Conservation (phyloP, 2,888 invertebrate genomes). For the Gastracanthus pulcherrimus region DNA sequence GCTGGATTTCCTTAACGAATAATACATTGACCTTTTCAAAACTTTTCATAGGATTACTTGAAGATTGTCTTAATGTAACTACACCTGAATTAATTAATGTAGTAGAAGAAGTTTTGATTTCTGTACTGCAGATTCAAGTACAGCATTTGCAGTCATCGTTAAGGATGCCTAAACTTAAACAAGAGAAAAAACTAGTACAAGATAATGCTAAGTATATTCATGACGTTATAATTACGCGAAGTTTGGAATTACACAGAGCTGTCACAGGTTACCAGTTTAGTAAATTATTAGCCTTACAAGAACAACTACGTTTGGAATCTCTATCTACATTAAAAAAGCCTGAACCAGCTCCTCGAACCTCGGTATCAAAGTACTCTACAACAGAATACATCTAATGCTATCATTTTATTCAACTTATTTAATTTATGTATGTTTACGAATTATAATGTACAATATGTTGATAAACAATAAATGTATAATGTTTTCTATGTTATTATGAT, state of each 20-base stretch:
- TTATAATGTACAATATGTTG: no score
- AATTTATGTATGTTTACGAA: no score
- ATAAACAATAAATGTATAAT: no score
- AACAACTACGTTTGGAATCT: slow-evolving; percentile 81
- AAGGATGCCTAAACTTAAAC: slow-evolving; percentile 79
- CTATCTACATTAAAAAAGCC: slow-evolving; percentile 79
- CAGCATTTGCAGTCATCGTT: slow-evolving; percentile 81
- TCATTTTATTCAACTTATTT: no score
- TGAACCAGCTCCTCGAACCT: slow-evolving; percentile 80
- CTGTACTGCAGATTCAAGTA: slow-evolving; percentile 87
- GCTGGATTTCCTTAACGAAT: slow-evolving; percentile 87
- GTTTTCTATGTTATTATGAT: no score
- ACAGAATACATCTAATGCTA: slow-evolving; percentile 80
- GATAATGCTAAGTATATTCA: slow-evolving; percentile 84
- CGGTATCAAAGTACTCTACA: slow-evolving; percentile 85
- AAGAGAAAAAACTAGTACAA: no score
- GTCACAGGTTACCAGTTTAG: slow-evolving; percentile 70
- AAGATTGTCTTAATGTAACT: slow-evolving; percentile 87
- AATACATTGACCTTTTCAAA: slow-evolving; percentile 91
- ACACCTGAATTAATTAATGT: slow-evolving; percentile 87
- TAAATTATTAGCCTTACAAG: slow-evolving; percentile 73
- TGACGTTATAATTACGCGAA: slow-evolving; percentile 78
- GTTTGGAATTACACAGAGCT: slow-evolving; percentile 73
- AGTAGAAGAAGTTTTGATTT: slow-evolving; percentile 85
- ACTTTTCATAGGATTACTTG: slow-evolving; percentile 85